phyloP scores from a whole-genome alignment of 2,113 vertebrate genomes.

The Prinia subflava region DNA sequence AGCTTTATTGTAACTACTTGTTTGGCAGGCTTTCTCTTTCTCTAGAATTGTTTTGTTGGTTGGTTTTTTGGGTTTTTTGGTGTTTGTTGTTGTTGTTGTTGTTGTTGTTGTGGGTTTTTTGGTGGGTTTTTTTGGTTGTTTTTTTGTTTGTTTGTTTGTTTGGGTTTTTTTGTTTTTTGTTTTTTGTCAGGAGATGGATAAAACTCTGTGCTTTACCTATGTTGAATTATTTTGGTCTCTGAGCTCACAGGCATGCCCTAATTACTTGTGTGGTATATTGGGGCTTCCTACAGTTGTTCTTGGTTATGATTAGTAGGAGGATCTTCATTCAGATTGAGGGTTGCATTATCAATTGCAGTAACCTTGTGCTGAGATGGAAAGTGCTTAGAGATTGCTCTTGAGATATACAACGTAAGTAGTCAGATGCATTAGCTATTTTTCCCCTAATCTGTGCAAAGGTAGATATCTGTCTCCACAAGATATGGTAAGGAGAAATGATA shows the following conservation, averaged over 20 bases:
- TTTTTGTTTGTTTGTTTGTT: no score
- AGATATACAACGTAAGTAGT: not conserved
- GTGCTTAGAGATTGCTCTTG: not conserved
- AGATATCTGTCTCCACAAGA: not conserved
- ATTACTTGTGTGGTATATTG: not conserved
- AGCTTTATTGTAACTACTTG: not conserved
- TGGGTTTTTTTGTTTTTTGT: no score
- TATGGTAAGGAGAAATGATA: not conserved
- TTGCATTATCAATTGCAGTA: not conserved
- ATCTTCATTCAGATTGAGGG: not conserved
- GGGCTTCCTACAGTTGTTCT: not conserved
- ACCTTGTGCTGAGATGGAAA: not conserved
- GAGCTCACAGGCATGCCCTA: not conserved
- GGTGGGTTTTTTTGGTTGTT: no score
- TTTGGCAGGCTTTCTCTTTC: not conserved
- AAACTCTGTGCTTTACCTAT: not conserved
- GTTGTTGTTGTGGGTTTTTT: no score
- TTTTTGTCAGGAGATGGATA: not conserved
- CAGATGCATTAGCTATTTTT: not conserved
- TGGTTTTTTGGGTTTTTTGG: not conserved
- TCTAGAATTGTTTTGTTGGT: not conserved
- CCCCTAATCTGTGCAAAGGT: not conserved
- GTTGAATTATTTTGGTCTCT: not conserved
- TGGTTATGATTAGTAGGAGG: not conserved
- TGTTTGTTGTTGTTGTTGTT: no score